Conservation (phyloP, 2,797 vertebrate genomes). For the Megaceryle alcyon region DNA sequence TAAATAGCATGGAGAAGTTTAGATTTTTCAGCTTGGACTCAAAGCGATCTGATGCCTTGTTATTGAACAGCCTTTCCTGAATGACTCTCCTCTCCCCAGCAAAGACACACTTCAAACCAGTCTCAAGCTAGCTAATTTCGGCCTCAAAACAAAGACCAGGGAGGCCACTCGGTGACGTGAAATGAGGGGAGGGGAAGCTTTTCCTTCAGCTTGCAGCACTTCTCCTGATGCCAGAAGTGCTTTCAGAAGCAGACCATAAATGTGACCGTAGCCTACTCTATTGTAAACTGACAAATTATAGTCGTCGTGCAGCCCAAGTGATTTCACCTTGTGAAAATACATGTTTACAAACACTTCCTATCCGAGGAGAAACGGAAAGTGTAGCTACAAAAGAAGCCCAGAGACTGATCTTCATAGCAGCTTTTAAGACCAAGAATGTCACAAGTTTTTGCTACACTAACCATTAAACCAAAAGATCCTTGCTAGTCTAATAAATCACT, state of each 20-base stretch:
- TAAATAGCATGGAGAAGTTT: background rate
- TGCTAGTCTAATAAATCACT: background rate
- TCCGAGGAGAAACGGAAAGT: background rate
- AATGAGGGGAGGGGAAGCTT: background rate
- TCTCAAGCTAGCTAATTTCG: background rate
- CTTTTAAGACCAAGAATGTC: background rate
- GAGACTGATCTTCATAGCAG: background rate
- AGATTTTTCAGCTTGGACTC: background rate
- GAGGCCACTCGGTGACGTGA: accelerated
- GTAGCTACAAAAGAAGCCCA: background rate
- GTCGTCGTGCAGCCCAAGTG: background rate
- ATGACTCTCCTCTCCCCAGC: background rate
- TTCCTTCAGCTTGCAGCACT: background rate
- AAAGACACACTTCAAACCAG: background rate
- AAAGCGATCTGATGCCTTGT: background rate
- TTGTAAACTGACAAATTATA: background rate
- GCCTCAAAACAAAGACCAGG: background rate
- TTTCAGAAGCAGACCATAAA: background rate
- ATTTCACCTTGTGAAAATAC: background rate
- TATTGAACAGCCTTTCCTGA: background rate
- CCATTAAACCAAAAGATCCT: background rate
- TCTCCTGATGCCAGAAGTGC: background rate
- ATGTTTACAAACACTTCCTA: background rate
- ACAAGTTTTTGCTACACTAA: background rate
- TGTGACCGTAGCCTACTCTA: background rate